Conservation (phyloP, 2,888 invertebrate species). For the Piscicola geometra region DNA sequence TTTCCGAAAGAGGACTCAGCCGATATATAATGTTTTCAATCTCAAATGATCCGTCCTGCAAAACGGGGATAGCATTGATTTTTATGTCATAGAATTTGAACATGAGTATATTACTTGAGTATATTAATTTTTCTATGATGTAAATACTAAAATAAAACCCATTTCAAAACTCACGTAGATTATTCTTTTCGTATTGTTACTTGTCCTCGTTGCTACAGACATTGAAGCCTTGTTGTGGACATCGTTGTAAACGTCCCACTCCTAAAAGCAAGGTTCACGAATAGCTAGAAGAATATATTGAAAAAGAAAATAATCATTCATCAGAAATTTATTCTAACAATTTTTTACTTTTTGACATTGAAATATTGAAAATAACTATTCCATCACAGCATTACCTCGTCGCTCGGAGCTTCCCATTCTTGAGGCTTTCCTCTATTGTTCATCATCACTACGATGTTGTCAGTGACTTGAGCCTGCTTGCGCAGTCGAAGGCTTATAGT, state of each 20-base stretch:
- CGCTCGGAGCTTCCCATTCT: background rate
- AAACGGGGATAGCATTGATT: background rate
- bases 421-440: background rate
- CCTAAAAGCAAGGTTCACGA: background rate
- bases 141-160: too few relatives aligned
- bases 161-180: constrained; percentile 11
- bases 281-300: background rate
- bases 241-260: constrained; percentile 30
- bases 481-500: too few relatives aligned
- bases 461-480: too few relatives aligned
- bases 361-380: background rate
- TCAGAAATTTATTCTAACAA: background rate
- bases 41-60: constrained; percentile 28
- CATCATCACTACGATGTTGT: too few relatives aligned
- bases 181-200: constrained; percentile 4
- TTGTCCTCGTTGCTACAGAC: constrained; percentile 6
- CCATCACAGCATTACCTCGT: background rate
- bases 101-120: background rate
- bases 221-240: background rate
- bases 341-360: background rate
- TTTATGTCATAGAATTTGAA: background rate
- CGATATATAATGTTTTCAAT: background rate
- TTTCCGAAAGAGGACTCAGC: background rate
- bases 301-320: background rate
- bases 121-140: background rate